Percentiles rank a stretch among this genome's conserved stretches.
Conservation (phyloP, 1,140 invertebrate species). For the Caenorhabditis remanei region DNA sequence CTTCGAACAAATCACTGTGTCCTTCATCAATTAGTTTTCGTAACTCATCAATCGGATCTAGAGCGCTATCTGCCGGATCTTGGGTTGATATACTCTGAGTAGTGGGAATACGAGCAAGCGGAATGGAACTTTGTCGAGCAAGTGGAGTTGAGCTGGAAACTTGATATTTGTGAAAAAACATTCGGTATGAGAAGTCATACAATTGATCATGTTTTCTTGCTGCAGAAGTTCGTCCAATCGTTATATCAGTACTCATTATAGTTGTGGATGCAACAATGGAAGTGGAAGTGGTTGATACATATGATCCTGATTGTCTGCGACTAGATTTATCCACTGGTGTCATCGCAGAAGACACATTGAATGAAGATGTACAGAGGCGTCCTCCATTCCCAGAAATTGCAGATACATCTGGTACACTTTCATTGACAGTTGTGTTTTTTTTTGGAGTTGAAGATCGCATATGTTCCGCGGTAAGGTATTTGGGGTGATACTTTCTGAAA, state of each 20-base stretch:
- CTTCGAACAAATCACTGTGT: not conserved
- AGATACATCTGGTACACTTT: conserved; percentile 18
- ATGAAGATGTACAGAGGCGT: not conserved
- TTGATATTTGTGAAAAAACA: not conserved
- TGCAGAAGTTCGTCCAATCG: not conserved
- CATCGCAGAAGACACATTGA: not conserved
- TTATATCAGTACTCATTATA: not conserved
- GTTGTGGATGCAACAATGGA: not conserved
- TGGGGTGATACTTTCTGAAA: conserved; percentile 56
- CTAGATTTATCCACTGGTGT: not conserved
- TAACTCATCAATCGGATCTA: not conserved
- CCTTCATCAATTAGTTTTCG: not conserved
- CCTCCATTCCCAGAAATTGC: conserved; percentile 42
- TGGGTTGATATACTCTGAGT: not conserved
- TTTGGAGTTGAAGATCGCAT: conserved; percentile 12
- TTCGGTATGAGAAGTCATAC: not conserved
- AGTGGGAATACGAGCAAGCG: not conserved
- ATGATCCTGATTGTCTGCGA: not conserved
- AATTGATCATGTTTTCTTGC: not conserved
- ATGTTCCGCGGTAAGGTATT: conserved; percentile 20
- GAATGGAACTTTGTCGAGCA: not conserved
- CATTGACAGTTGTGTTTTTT: not conserved
- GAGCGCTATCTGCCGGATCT: not conserved
- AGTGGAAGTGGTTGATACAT: not conserved
- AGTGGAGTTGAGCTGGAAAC: not conserved